These are phyloP conservation scores for Cardiocondyla obscurior DNA, from an alignment of 1,140 invertebrate species.

Conservation along the genomic window DNA sequence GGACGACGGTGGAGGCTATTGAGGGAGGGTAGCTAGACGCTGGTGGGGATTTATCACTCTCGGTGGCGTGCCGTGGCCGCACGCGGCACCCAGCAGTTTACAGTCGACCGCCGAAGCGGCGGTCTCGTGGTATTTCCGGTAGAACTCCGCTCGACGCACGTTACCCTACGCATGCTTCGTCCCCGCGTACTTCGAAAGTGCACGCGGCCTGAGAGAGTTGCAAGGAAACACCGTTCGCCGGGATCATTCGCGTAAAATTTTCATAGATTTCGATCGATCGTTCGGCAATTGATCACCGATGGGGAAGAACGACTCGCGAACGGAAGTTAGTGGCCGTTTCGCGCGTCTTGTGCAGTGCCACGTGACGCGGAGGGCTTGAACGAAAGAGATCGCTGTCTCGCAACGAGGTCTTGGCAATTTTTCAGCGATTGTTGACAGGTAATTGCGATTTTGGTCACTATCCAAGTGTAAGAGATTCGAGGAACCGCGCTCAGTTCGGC, in stretches of 20 bases:
- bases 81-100: constrained; percentile 83
- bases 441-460: constrained; percentile 19
- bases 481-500: background rate
- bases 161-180: background rate
- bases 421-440: constrained; percentile 55
- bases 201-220: background rate
- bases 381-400: background rate
- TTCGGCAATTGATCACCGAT: background rate
- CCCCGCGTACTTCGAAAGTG: background rate
- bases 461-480: too few relatives aligned
- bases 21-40: constrained; percentile 21
- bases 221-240: background rate
- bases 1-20: constrained; percentile 29
- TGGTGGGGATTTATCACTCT: constrained; percentile 79
- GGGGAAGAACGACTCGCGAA: background rate
- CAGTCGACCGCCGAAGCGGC: constrained; percentile 76
- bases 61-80: constrained; percentile 79
- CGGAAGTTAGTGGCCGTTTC: constrained; percentile 57
- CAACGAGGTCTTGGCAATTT: constrained; percentile 41
- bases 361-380: constrained; percentile 53
- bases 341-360: constrained; percentile 66
- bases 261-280: background rate
- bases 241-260: background rate
- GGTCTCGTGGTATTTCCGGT: constrained; percentile 66
- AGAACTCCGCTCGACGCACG: background rate